Evolutionary conservation across 2,113 vertebrate species (phyloP), one percentile per base, ranked within the genome.

Genomic region (Eulemur rufifrons): DNA sequence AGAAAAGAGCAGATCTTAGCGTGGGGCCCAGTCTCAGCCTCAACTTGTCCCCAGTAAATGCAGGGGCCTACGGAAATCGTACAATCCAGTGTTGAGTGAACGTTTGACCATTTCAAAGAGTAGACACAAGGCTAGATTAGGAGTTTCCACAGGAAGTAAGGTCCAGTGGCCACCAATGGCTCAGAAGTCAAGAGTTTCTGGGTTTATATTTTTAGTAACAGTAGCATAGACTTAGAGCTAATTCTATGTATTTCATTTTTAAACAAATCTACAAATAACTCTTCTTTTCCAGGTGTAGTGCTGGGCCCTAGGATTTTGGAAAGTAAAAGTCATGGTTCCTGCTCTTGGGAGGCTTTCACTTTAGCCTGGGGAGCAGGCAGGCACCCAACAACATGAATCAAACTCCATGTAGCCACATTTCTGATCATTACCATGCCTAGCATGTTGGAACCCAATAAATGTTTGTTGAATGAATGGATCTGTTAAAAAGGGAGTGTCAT

Each of bases 1-100:
- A 94, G 89, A 29, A 68, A 80, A 96, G 95, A 87, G 80, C 59
- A 88, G 69, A 74, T 90, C 94, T 95, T 84, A 95, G 90, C 80
- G 52, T 97, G 95, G 52, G 96, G 84, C 47, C 69, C 85, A 88
- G 59, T 8, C 77, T 91, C 45, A 89, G 37, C 85, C 74, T 94
- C 1, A 2, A 54, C 42, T 34, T 63, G 47, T 92, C 85, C 77
- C 74, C 32, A 52, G 3, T 87, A 89, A 89, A 78, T 73, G 42
- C 27, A 64, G 74, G 96, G 32, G 23, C 11, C 25, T 85, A 21
- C 1, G 23, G 69, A 82, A 96, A 74, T 64, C 64, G 52, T 52
- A 45, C n/a, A 69, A 96, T 86, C 89, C 74, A 81, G 4, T 17
- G 27, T 86, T 76, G 88, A 88, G 52, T 66, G 76, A 69, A 21